Evolutionary conservation across 2,888 invertebrate species (phyloP).

Genomic region (Xylota sylvarum): DNA sequence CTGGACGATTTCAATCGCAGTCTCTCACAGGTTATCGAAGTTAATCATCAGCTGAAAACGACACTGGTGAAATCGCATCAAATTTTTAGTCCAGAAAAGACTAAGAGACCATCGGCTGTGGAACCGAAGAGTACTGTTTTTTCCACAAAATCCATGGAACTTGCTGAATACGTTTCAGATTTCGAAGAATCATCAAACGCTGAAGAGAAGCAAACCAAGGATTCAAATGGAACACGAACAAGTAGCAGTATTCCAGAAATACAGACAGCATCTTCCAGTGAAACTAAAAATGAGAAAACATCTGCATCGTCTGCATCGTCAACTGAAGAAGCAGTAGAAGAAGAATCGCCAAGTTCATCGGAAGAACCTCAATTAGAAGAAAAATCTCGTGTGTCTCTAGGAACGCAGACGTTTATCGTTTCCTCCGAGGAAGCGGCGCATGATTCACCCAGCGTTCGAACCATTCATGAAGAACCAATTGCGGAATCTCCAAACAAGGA

Average conservation of each 20-base stretch:
- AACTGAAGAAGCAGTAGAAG: conserved; percentile 41
- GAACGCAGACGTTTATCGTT: conserved; percentile 55
- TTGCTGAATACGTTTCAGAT: conserved; percentile 61
- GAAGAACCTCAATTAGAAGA: conserved; percentile 25
- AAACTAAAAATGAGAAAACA: not conserved
- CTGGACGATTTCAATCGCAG: conserved; percentile 82
- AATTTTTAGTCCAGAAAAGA: conserved; percentile 76
- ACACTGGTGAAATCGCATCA: conserved; percentile 79
- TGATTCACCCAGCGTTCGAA: conserved; percentile 5
- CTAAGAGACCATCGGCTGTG: conserved; percentile 13
- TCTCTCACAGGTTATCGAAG: conserved; percentile 81
- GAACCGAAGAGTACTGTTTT: not conserved
- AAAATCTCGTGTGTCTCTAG: conserved; percentile 21
- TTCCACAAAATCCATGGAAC: conserved; percentile 31
- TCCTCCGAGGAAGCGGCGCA: conserved; percentile 32
- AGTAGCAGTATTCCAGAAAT: conserved; percentile 58
- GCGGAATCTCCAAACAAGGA: conserved; percentile 74
- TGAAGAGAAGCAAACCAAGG: conserved; percentile 23
- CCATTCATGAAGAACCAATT: conserved; percentile 53
- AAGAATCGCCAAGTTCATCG: conserved; percentile 42
- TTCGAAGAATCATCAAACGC: conserved; percentile 64
- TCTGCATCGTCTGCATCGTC: conserved; percentile 29
- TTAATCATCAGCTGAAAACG: conserved; percentile 81
- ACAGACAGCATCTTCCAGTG: conserved; percentile 30
- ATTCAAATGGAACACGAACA: conserved; percentile 34